Base-by-base conservation (phyloP, 2,888 invertebrate genomes). In the Cosmia pyralina region DNA sequence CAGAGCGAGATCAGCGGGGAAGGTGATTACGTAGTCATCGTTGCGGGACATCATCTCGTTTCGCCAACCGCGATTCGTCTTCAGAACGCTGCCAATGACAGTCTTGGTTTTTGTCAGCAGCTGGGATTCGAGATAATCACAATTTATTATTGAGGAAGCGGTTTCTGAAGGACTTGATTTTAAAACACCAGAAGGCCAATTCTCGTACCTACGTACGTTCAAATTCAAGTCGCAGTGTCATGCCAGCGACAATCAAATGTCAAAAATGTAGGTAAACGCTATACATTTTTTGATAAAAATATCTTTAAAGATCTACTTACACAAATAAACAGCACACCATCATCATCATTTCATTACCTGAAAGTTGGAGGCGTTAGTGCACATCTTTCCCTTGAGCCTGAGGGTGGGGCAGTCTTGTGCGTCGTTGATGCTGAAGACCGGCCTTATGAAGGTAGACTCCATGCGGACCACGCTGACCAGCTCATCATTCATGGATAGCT, bases 361-460 rank as follows among this genome's bases (percentile, higher is more conserved):
- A 69, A 48, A 75, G 15, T 15, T 76, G 1, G 77, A 6, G 34
- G 53, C 13, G 11, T 8, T 60, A 48, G 46, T 34, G 41, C 57
- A 71, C 1, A 69, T 34, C 34, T 69, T 76, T 89, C 57, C 92
- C 75, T 93, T 93, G 73, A 93, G 87, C 64, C 90, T 84, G 17
- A 90, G 82, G 38, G 88, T 85, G 17, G 87, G 88, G 22, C 70
- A 74, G 81, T 92, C 92, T 34, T 64, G 55, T 1, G 89, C 86
- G 77, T 92, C 91, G 82, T 92, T 90, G 81, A 93, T 87, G 81
- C 79, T 83, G 62, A 93, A 85, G 62, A 90, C 88, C 0, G 92
- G 91, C 78, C 90, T 92, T 73, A 93, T 69, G 84, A 91, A 89
- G 41, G 93, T 93, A 59, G 86, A 65, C 86, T 92, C 87, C 81